A percentile compares a stretch with the other conserved stretches of the same genome.
These are phyloP conservation scores for Stenotaenia linearis DNA, from an alignment of 2,888 invertebrate species.

Conservation along the genomic window DNA sequence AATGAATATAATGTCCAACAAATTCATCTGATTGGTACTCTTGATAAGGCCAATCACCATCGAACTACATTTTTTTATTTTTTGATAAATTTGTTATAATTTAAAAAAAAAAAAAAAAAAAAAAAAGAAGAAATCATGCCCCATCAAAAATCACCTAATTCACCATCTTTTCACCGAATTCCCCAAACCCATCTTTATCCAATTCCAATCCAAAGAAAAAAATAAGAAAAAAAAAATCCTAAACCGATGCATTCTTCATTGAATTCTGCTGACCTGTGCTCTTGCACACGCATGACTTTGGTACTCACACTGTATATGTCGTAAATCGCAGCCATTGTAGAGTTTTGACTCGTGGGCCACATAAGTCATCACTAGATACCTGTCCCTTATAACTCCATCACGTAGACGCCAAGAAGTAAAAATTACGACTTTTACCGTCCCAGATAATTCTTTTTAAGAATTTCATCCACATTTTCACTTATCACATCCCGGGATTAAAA, in stretches of 20 bases:
- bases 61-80: too few species aligned
- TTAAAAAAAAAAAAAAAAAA: too few species aligned
- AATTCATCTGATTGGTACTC: background rate
- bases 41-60: background rate
- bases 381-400: background rate
- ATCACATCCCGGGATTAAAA: too few species aligned
- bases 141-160: too few species aligned
- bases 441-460: background rate
- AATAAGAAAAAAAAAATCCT: background rate
- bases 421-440: background rate
- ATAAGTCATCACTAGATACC: background rate
- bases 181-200: background rate
- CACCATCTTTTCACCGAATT: too few species aligned
- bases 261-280: background rate
- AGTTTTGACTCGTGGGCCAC: background rate
- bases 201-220: background rate
- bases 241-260: background rate
- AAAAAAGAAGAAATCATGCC: too few species aligned
- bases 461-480: background rate
- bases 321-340: background rate
- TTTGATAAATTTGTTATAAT: too few species aligned
- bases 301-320: background rate
- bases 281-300: background rate
- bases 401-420: background rate
- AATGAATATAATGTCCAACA: background rate